phyloP scores from a whole-genome alignment of 2,888 invertebrate species.

The Periphyllus acericola region DNA sequence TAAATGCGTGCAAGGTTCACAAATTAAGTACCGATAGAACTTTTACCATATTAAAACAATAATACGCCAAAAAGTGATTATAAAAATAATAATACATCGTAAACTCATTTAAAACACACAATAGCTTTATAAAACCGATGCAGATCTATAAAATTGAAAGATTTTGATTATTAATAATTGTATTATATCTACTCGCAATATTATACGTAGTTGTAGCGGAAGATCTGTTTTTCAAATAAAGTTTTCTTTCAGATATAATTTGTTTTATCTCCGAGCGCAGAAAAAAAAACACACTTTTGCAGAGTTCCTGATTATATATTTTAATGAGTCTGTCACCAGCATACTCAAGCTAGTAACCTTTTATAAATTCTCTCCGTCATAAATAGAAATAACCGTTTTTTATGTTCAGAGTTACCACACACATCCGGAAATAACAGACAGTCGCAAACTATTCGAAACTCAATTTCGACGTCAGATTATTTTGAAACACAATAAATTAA shows the following conservation, averaged over 20 bases:
- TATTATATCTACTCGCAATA: background rate
- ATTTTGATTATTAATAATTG: background rate
- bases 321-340: background rate
- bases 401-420: background rate
- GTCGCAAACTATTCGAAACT: background rate
- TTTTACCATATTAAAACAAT: too few relatives aligned
- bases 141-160: too few relatives aligned
- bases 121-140: too few relatives aligned
- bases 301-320: background rate
- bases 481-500: background rate
- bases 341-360: background rate
- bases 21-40: too few relatives aligned
- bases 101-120: too few relatives aligned
- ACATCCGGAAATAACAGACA: background rate
- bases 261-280: background rate
- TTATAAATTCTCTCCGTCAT: background rate
- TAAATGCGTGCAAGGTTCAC: too few relatives aligned
- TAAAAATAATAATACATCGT: too few relatives aligned
- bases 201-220: background rate
- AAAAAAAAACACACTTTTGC: background rate
- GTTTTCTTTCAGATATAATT: background rate
- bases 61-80: too few relatives aligned
- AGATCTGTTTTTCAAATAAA: background rate
- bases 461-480: background rate
- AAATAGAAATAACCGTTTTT: background rate